These are phyloP conservation scores for Hippopotamyrus pictus DNA, from an alignment of 2,797 vertebrate genomes.

Conservation along the genomic window DNA sequence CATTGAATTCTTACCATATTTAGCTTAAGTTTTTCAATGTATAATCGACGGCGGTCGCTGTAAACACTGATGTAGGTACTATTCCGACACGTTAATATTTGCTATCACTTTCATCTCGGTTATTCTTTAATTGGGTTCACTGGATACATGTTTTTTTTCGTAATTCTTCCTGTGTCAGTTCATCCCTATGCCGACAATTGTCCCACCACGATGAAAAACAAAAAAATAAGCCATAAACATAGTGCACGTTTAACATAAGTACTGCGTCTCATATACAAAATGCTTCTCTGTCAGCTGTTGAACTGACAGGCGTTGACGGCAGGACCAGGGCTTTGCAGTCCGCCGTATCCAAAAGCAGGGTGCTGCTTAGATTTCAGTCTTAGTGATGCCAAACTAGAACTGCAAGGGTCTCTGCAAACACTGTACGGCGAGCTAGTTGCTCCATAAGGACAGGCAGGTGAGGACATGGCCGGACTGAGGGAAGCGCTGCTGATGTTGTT, in stretches of 20 bases:
- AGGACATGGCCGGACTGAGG: constrained; percentile 87
- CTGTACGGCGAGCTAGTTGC: constrained; percentile 87
- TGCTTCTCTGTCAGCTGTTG: constrained; percentile 76
- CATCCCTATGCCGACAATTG: background rate
- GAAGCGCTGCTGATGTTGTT: constrained; percentile 88
- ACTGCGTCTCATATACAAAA: background rate
- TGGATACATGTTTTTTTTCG: background rate
- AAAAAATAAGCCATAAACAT: background rate
- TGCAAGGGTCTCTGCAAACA: constrained; percentile 95
- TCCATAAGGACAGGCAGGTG: constrained; percentile 84
- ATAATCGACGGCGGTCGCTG: background rate
- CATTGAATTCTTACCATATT: background rate
- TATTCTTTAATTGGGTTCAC: background rate
- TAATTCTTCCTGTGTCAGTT: background rate
- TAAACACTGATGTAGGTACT: background rate
- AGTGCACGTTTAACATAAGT: background rate
- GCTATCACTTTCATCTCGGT: background rate
- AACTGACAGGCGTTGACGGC: constrained; percentile 93
- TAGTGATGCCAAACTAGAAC: constrained; percentile 88
- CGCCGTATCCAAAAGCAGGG: constrained; percentile 86
- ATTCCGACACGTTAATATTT: background rate
- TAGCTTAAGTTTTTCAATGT: background rate
- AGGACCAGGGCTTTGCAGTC: constrained; percentile 83
- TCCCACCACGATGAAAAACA: background rate
- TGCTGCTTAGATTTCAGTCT: constrained; percentile 98